phyloP scores from a whole-genome alignment of 2,113 vertebrate genomes.

The Brachypodius melanocephalos region DNA sequence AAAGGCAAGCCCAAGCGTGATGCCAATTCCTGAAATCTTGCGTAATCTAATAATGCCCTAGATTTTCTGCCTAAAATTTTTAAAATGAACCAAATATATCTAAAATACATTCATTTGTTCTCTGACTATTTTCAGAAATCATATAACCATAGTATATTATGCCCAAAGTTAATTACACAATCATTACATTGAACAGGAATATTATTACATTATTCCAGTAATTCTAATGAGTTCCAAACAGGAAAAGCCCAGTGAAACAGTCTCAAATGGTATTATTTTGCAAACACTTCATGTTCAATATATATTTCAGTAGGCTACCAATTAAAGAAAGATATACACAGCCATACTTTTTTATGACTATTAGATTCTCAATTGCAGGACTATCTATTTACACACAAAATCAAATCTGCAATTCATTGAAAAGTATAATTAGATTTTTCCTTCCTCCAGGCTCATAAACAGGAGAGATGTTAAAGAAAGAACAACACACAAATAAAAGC shows the following conservation, averaged over 20 bases:
- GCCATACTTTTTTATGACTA: not conserved
- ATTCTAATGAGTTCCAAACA: not conserved
- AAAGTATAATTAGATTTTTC: not conserved
- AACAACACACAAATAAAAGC: constrained; percentile 30
- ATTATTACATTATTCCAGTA: not conserved
- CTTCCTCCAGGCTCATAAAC: not conserved
- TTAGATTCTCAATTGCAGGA: not conserved
- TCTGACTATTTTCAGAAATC: not conserved
- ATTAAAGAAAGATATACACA: constrained; percentile 22
- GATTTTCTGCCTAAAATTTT: not conserved
- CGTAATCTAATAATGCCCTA: not conserved
- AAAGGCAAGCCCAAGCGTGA: not conserved
- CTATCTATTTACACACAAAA: constrained; percentile 2
- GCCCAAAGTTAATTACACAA: not conserved
- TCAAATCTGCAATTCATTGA: not conserved
- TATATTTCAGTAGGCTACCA: not conserved
- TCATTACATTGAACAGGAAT: not conserved
- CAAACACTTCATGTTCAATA: not conserved
- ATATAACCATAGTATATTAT: not conserved
- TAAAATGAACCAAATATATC: not conserved
- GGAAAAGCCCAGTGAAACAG: not conserved
- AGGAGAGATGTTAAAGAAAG: not conserved
- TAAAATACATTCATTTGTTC: not conserved
- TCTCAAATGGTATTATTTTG: not conserved
- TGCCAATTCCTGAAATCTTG: not conserved